These are phyloP conservation scores for Oncopeltus fasciatus DNA, from an alignment of 1,140 invertebrate genomes.

Conservation along the genomic window DNA sequence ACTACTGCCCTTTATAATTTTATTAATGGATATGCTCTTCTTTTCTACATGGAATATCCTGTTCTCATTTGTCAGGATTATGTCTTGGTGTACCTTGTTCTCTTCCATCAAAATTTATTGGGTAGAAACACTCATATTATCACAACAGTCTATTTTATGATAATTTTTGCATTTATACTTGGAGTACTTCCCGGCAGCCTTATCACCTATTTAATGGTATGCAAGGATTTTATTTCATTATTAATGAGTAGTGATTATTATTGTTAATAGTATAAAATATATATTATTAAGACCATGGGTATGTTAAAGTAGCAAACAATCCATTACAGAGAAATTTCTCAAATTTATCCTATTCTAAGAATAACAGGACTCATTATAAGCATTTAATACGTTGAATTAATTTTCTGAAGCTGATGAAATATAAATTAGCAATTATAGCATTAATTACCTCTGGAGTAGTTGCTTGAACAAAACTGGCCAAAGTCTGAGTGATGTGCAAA, in stretches of 20 bases:
- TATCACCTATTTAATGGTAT: constrained; percentile 44
- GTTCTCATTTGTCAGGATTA: constrained; percentile 51
- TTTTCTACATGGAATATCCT: constrained; percentile 58
- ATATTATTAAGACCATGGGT: too few relatives aligned
- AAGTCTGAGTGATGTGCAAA: too few relatives aligned
- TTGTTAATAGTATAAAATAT: too few relatives aligned
- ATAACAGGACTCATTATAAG: too few relatives aligned
- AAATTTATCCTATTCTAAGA: too few relatives aligned
- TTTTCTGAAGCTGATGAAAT: too few relatives aligned
- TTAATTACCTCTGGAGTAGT: too few relatives aligned
- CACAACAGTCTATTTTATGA: constrained; percentile 34
- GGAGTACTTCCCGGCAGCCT: constrained; percentile 37
- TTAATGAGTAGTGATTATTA: background rate
- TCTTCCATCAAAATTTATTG: constrained; percentile 41
- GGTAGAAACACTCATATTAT: constrained; percentile 30
- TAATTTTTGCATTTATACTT: constrained; percentile 34
- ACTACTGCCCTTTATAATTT: constrained; percentile 55
- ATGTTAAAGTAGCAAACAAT: too few relatives aligned
- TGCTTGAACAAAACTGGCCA: too few relatives aligned
- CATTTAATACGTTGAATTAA: too few relatives aligned
- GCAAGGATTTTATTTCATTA: constrained; percentile 26
- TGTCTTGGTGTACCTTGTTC: constrained; percentile 45
- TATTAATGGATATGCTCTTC: constrained; percentile 45
- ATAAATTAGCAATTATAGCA: too few relatives aligned
- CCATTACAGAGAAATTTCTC: too few relatives aligned